A percentile compares a stretch with the other conserved stretches of the same genome.
These are phyloP conservation scores for Amblyopsis rosae DNA, from an alignment of 2,113 vertebrate species.

Conservation along the genomic window DNA sequence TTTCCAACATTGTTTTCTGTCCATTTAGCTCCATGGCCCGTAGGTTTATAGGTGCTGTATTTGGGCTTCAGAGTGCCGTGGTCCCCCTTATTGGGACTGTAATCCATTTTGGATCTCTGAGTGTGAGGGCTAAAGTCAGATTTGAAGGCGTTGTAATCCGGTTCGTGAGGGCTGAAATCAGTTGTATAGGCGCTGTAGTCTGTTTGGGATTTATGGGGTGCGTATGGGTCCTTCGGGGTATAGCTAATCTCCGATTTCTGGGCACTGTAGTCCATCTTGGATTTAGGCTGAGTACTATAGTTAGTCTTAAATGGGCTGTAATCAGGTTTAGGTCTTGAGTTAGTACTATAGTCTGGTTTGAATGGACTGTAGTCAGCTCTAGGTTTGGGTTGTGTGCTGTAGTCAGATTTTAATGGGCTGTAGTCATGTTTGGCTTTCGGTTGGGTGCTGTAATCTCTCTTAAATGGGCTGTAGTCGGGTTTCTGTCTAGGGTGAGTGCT, in stretches of 20 bases:
- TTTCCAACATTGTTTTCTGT: conserved; percentile 95
- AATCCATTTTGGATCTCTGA: conserved; percentile 75
- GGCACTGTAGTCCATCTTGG: conserved; percentile 68
- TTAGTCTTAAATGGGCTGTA: conserved; percentile 71
- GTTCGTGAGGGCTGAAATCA: conserved; percentile 72
- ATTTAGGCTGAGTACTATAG: conserved; percentile 73
- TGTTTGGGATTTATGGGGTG: conserved; percentile 57
- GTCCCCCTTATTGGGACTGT: conserved; percentile 71
- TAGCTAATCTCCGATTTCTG: conserved; percentile 66
- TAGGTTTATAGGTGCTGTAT: conserved; percentile 78
- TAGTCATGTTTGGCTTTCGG: conserved; percentile 75
- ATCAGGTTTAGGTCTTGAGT: conserved; percentile 68
- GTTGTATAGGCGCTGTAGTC: conserved; percentile 72
- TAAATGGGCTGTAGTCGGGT: conserved; percentile 72
- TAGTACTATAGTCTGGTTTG: conserved; percentile 69
- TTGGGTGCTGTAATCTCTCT: conserved; percentile 73
- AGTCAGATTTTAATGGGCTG: conserved; percentile 73
- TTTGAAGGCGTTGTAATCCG: conserved; percentile 74
- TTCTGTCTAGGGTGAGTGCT: conserved; percentile 72
- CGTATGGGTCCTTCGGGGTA: conserved; percentile 69
- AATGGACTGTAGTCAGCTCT: conserved; percentile 72
- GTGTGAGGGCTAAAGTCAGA: conserved; percentile 86
- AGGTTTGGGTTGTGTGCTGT: conserved; percentile 65
- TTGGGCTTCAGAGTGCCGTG: conserved; percentile 76
- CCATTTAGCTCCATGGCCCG: conserved; percentile 89